These are phyloP conservation scores for Pithys albifrons DNA, from an alignment of 2,113 vertebrate genomes.

Conservation along the genomic window DNA sequence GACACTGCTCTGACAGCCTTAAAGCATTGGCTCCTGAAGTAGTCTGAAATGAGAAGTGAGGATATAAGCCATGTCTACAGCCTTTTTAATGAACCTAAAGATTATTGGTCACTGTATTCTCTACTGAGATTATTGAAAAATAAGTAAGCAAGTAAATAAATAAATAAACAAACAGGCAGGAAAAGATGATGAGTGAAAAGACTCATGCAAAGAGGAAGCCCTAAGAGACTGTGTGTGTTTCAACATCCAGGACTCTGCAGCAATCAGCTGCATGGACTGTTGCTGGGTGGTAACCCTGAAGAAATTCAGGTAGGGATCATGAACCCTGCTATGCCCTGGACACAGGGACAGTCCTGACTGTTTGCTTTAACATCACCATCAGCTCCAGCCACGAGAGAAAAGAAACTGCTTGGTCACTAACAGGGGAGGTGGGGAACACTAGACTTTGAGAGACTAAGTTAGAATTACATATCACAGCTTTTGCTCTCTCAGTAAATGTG, in stretches of 20 bases:
- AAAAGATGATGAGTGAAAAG: neutral
- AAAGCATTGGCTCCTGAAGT: neutral
- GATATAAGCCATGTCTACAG: neutral
- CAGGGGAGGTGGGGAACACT: neutral
- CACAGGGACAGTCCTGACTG: neutral
- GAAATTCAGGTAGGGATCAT: neutral
- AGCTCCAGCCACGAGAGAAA: neutral
- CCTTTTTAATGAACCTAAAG: neutral
- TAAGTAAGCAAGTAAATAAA: accelerated
- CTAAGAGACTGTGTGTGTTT: neutral
- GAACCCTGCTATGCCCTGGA: neutral
- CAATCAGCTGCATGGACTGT: neutral
- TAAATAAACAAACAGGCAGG: neutral
- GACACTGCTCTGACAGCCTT: neutral
- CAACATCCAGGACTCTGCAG: neutral
- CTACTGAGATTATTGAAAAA: neutral
- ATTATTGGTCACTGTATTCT: neutral
- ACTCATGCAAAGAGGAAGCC: neutral
- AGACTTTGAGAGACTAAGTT: neutral
- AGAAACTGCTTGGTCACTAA: neutral
- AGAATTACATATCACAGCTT: constrained; percentile 9
- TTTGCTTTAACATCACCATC: neutral
- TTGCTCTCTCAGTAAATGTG: neutral
- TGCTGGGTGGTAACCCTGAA: neutral
- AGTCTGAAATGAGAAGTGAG: neutral